Evolutionary conservation across 2,888 invertebrate genomes (phyloP).

Genomic region (Tineola bisselliella): DNA sequence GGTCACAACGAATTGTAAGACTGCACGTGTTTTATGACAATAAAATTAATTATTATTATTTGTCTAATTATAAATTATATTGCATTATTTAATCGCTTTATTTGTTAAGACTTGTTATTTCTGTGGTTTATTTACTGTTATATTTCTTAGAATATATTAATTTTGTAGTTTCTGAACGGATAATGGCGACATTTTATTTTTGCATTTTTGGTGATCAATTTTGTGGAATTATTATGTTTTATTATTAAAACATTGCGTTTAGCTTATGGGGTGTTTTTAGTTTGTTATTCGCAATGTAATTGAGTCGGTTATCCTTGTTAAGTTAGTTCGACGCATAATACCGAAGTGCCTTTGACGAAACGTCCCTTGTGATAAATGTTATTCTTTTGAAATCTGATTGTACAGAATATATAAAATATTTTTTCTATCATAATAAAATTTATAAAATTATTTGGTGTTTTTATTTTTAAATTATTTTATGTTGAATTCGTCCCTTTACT

Average conservation of each 20-base stretch:
- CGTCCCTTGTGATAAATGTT: not conserved
- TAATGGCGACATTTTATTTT: no score
- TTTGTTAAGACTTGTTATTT: conserved; percentile 7
- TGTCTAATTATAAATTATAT: not conserved
- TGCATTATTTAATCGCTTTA: conserved; percentile 5
- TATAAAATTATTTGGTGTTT: not conserved
- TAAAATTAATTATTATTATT: not conserved
- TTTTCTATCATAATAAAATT: not conserved
- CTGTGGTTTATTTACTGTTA: not conserved
- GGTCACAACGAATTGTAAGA: conserved; percentile 67
- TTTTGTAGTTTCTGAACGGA: not conserved
- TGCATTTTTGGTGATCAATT: not conserved
- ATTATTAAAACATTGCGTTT: not conserved
- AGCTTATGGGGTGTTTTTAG: not conserved
- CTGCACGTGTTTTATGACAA: conserved; percentile 45
- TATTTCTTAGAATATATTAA: not conserved
- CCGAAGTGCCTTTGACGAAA: not conserved
- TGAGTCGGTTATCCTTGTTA: not conserved
- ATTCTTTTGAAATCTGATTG: not conserved
- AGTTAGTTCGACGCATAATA: not conserved
- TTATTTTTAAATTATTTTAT: not conserved
- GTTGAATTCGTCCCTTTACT: no score
- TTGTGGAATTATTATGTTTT: not conserved
- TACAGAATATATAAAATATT: conserved; percentile 7
- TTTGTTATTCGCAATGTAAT: not conserved